Base-by-base conservation (phyloP, 2,797 vertebrate species). In the Siniperca undulata region DNA sequence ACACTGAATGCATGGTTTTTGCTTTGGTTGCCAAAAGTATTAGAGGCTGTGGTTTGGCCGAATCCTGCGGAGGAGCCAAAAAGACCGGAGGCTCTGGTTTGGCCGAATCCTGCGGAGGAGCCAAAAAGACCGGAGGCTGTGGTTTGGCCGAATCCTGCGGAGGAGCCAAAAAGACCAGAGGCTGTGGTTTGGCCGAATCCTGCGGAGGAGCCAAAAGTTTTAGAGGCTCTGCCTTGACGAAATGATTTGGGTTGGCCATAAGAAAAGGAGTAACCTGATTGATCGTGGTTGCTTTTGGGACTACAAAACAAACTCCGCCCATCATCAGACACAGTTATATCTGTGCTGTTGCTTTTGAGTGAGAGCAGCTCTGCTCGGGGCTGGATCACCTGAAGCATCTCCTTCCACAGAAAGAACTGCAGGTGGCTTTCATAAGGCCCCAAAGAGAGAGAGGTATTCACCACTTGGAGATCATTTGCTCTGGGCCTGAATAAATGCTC, bases 391-490 rank as follows among this genome's bases (percentile, higher is more conserved):
- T 86, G 74, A 24, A 91, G 84, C 92, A 94, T 92, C 85, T 93
- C 87, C 77, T 93, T 94, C 93, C 94, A 94, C 38, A 93, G 42
- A 42, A 93, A 94, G 77, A 92, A 92, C 84, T 92, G 86, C 66
- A 95, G 78, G 82, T 94, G 92, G 70, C 91, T 92, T 72, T 92
- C 92, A 74, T 88, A 84, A 1, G 90, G 91, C 24, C 72, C 89
- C 53, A 94, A 12, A 36, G 70, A 85, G 3, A 94, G 65, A 24
- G 77, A 77, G 17, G 16, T 7, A 0, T 75, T 68, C 27, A 78
- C 83, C 71, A 93, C 85, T 24, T 59, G 1, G 2, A 93, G 67
- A 16, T 66, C 19, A 7, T 24, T 36, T 3, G 52, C 74, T 52
- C 42, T 82, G 27, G 85, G 76, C 9, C 0, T 77, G 44, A 84